A percentile compares a stretch with the other conserved stretches of the same genome.
Conservation (phyloP, 1,140 invertebrate genomes). For the Hyles euphorbiae region DNA sequence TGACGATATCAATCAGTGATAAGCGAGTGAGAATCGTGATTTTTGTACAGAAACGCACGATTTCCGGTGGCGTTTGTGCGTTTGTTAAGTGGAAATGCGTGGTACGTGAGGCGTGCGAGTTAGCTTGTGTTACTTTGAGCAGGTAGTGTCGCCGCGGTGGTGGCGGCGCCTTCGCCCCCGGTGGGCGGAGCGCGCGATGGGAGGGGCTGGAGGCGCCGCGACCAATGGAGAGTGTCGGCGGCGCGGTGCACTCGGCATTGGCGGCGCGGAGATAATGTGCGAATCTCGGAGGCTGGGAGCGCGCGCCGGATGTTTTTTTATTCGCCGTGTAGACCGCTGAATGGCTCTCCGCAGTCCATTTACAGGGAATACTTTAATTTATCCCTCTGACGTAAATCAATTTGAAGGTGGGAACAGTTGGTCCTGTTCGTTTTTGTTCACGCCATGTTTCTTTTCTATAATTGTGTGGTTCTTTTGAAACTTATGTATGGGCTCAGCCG, state of each 20-base stretch:
- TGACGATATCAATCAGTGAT: constrained; percentile 41
- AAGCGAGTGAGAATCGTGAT: constrained; percentile 44
- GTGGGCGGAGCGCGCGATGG: constrained; percentile 30
- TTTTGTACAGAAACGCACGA: constrained; percentile 42
- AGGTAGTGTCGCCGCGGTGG: constrained; percentile 31
- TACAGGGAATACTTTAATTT: constrained; percentile 50
- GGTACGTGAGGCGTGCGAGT: constrained; percentile 25
- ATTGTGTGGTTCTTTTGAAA: constrained; percentile 1
- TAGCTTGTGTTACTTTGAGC: constrained; percentile 27
- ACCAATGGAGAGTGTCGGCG: constrained; percentile 38
- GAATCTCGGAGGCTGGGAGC: constrained; percentile 68
- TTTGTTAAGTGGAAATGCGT: constrained; percentile 24
- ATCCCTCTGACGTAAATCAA: constrained; percentile 59
- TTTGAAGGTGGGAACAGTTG: constrained; percentile 48
- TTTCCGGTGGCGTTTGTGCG: constrained; percentile 24
- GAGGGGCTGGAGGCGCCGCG: constrained; percentile 9
- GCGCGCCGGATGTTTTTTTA: constrained; percentile 43
- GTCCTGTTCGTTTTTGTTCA: constrained; percentile 14
- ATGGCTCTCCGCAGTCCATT: constrained; percentile 43
- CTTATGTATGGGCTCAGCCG: constrained; percentile 6
- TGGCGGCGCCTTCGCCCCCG: constrained; percentile 35
- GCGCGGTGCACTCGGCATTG: constrained; percentile 51
- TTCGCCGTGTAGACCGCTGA: constrained; percentile 43
- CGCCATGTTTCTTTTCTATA: constrained; percentile 10
- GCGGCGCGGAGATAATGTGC: constrained; percentile 62